phyloP scores from a whole-genome alignment of 2,113 vertebrate genomes.

The Lepisosteus oculatus region DNA sequence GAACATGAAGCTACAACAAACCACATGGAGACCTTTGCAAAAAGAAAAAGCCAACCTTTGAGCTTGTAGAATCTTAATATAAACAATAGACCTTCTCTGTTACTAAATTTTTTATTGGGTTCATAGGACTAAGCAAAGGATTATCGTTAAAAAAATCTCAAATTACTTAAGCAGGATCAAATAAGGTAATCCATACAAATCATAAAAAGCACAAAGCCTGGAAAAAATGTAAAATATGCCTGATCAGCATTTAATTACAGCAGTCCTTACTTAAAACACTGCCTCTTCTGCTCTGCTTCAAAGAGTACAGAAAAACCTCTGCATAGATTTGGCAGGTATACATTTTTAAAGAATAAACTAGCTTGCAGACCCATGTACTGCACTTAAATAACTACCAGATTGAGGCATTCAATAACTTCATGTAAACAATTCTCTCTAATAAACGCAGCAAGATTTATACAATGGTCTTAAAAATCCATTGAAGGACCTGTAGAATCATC shows the following conservation, averaged over 20 bases:
- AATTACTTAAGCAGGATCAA: background rate
- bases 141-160: background rate
- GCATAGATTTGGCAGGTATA: background rate
- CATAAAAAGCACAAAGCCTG: constrained; percentile 31
- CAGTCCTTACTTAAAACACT: constrained; percentile 1
- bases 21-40: background rate
- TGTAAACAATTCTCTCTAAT: background rate
- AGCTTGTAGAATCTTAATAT: constrained; percentile 13
- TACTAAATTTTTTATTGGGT: background rate
- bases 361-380: background rate
- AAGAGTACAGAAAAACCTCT: background rate
- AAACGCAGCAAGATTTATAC: too few relatives aligned
- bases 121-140: background rate
- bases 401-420: background rate
- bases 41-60: constrained; percentile 6
- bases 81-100: background rate
- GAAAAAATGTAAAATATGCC: constrained; percentile 40
- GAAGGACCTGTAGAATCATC: too few relatives aligned
- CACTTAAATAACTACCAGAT: background rate
- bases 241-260: background rate
- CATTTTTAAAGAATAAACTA: background rate
- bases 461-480: too few relatives aligned
- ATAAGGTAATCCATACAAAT: constrained; percentile 21
- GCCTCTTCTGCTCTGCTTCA: background rate
- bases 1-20: background rate